Base-by-base conservation (phyloP, 2,888 invertebrate genomes). In the Cephus pygmeus region DNA sequence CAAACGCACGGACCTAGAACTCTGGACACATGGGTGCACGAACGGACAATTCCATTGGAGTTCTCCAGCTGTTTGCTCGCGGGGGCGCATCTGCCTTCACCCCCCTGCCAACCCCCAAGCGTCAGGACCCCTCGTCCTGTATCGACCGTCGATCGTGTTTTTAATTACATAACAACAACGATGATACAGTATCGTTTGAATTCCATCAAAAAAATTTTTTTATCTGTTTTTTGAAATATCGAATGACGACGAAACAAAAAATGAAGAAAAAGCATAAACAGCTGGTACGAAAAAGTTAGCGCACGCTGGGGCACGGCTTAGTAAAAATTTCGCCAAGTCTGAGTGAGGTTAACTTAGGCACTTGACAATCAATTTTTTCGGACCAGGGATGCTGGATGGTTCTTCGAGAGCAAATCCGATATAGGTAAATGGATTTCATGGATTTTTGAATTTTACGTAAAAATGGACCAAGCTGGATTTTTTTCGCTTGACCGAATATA, bases 51-150 rank as follows among this genome's bases (percentile, higher is more conserved):
- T 87, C 80, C 73, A 83, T 56, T 23, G 9, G 23, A 56, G 23
- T 56, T 68, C 35, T 77, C 34, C 11, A 89, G 87, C 89, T 89
- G 89, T 87, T 84, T 84, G 84, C 86, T 87, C 83, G 88, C 85
- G 87, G 87, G 88, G 88, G 88, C 88, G 89, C 88, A 89, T 89
- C 88, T 89, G 89, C 88, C 87, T 85, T 79, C 83, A 79, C 80
- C 78, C 73, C 69, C 56, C 56, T 56, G 56, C 23, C 9, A 56
- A 56, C 56, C 23, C 56, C 56, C 23, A 23, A 56, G 2, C 56
- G 23, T 56, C 56, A 23, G 9, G 56, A 56, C 56, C 23, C 56
- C 56, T 56, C 56, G 56, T 23, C 56, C 23, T 23, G 56, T 23
- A 23, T 56, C 56, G 56, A 56, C 23, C 56, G 2, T 56, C 23